Base-by-base conservation (phyloP, 2,113 vertebrate genomes). In the Struthio camelus region DNA sequence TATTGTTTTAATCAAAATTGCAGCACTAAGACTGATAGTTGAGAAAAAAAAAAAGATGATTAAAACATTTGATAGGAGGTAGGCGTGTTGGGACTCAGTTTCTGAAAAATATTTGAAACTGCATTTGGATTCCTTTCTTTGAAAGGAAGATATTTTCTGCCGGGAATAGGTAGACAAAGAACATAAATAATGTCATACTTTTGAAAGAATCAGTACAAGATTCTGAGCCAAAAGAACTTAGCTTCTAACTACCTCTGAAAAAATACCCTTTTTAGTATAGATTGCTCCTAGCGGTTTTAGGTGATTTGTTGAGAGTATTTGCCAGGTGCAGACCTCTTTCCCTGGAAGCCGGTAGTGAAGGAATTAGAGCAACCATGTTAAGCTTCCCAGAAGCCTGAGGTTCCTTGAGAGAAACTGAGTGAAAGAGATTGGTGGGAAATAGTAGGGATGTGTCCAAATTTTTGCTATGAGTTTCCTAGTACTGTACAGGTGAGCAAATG, bases 261-360 rank as follows among this genome's bases (percentile, higher is more conserved):
- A 93, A 79, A 81, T 51, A 72, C 5, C 58, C 62, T 91, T 94
- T 93, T 53, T 89, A 85, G 25, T 81, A 14, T 80, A 70, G 54
- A 82, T 95, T 71, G 82, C 93, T 96, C 9, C 65, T 66, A 92
- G 92, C 67, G 0, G 28, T 96, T 89, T 92, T 69, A 90, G 38
- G 40, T 78, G 65, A 96, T 92, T 78, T 94, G 69, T 54, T 86
- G 73, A 54, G 48, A 84, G 56, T 2, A 0, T 78, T 85, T 86
- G 42, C 88, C 95, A 93, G 92, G 86, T 96, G 94, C 90, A 95
- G 73, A 65, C 9, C n/a, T 84, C 86, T 92, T 64, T 69, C 85
- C 25, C 62, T 92, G 73, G 69, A 65, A 96, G 80, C 24, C 56
- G 22, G 38, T 40, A 81, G 30, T 69, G 48, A 56, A 72, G 61